Evolutionary conservation across 2,797 vertebrate genomes (phyloP).

Genomic region (Dendrocincla tyrannina): DNA sequence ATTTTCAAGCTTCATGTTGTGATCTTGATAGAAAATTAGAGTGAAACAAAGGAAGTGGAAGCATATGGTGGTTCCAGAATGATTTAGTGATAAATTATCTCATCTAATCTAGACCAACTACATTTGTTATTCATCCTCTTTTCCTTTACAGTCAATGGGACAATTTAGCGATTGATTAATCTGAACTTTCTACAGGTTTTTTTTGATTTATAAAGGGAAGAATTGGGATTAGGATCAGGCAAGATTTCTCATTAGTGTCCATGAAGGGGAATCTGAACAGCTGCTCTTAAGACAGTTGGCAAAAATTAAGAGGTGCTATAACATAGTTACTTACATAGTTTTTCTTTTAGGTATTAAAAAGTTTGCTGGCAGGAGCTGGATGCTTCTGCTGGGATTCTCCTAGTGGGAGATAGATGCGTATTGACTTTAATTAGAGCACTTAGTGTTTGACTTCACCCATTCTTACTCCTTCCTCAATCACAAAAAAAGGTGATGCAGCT

Average conservation of each 20-base stretch:
- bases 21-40: neutral
- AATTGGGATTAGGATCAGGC: neutral
- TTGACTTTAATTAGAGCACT: neutral
- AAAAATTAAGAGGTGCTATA: neutral
- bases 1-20: neutral
- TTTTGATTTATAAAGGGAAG: neutral
- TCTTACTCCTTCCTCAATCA: neutral
- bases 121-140: neutral
- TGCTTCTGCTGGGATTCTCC: neutral
- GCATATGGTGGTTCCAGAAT: neutral
- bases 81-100: neutral
- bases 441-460: neutral
- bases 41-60: neutral
- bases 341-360: neutral
- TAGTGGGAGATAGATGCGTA: neutral
- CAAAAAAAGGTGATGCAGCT: neutral
- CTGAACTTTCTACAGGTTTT: neutral
- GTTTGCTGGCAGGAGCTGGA: neutral
- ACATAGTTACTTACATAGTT: neutral
- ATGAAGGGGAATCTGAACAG: neutral
- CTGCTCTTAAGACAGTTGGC: neutral
- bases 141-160: neutral
- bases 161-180: neutral
- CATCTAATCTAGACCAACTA: neutral
- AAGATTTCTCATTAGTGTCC: fast-evolving